Evolutionary conservation across 2,113 vertebrate genomes (phyloP).

Genomic region (Oncorhynchus mykiss): DNA sequence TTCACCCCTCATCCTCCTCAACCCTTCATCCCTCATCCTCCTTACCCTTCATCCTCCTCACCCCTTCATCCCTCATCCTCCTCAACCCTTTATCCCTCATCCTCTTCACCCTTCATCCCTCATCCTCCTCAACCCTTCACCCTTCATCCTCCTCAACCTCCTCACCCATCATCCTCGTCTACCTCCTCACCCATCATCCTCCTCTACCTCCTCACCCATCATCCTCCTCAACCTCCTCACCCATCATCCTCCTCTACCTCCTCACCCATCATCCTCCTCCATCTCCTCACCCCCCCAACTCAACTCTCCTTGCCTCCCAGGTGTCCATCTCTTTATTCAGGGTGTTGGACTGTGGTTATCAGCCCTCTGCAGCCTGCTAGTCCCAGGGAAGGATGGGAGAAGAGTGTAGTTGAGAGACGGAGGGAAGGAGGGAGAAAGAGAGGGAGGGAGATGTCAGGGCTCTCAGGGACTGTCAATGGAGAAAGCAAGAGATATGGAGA

Average conservation of each 20-base stretch:
- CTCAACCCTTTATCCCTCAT: too few relatives aligned
- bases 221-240: too few relatives aligned
- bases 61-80: too few relatives aligned
- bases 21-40: too few relatives aligned
- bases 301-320: constrained; percentile 25
- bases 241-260: too few relatives aligned
- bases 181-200: constrained; percentile 43
- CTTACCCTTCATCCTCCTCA: too few relatives aligned
- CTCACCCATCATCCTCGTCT: too few relatives aligned
- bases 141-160: too few relatives aligned
- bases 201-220: background rate
- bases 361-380: constrained; percentile 28
- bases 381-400: background rate
- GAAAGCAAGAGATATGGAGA: background rate
- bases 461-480: background rate
- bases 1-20: background rate
- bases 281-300: background rate
- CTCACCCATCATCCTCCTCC: too few relatives aligned
- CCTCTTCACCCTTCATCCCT: too few relatives aligned
- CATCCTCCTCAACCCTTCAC: too few relatives aligned
- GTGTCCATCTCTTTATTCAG: constrained; percentile 40
- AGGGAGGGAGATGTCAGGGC: background rate
- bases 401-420: background rate
- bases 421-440: background rate
- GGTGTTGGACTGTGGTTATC: constrained; percentile 37